Evolutionary conservation across 1,140 invertebrate species (phyloP), one percentile per base, ranked within the genome.

Genomic region (Pseudachorutes palmiensis): DNA sequence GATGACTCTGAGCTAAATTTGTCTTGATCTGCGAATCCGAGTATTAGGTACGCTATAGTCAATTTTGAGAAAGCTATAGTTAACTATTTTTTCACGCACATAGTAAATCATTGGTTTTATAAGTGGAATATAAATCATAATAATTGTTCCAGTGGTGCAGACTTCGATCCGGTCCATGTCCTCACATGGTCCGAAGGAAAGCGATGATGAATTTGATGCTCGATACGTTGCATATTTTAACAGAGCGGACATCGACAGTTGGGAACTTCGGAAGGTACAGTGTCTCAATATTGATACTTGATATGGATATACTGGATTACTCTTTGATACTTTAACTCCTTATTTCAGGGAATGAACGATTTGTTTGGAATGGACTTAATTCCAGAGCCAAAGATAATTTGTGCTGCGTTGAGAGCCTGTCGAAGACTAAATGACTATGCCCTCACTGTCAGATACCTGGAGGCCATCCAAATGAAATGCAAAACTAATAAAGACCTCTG

Each of bases 351-450:
- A 57, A 22, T 22, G 79, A 82, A 80, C 74, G 82, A 84, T 69
- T 67, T 84, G 22, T 82, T 86, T 80, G 90, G 88, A 74, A 88
- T 91, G 85, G 96, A 99, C 83, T 81, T 93, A 71, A 86, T 99
- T 48, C 95, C 97, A 2, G 95, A 98, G 77, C 97, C 97, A 62
- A 88, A 85, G 77, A 91, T 99, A 71, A 86, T 98, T 62, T 86
- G 86, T 75, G 91, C 96, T 66, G 92, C 88, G n/a, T 78, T 99
- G 60, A 87, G 87, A 72, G 97, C 97, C 19, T 95, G 93, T 78
- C 86, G 96, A 71, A 80, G 92, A 71, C 82, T 98, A 0, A 98
- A 98, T 78, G 97, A 99, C 77, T 94, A 88, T 80, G 87, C 95
- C 0, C 80, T 99, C 2, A 88, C 93, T 41, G 84, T 94, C 3